These are phyloP conservation scores for Rhagonycha fulva DNA, from an alignment of 2,888 invertebrate genomes.

Conservation along the genomic window DNA sequence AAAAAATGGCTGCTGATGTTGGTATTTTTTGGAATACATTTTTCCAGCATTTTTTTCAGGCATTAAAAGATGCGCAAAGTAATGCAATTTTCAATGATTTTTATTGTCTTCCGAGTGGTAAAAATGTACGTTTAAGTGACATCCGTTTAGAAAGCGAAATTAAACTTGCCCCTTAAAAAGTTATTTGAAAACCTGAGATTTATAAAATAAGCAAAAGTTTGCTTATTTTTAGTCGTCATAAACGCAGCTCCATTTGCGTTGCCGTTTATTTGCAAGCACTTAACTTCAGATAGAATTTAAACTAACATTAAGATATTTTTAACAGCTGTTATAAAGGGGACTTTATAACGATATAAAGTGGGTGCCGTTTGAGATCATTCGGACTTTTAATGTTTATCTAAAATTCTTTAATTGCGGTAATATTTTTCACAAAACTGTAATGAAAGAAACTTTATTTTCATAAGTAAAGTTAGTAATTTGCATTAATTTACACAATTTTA, in stretches of 20 bases:
- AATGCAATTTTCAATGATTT: constrained; percentile 3
- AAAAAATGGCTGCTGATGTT: not conserved
- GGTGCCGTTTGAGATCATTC: constrained; percentile 48
- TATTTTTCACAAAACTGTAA: not conserved
- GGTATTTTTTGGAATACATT: not conserved
- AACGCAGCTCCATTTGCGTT: constrained; percentile 39
- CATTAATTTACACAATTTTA: constrained; percentile 36
- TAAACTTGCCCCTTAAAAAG: constrained; percentile 10
- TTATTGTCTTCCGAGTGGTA: constrained; percentile 15
- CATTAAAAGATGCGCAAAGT: not conserved
- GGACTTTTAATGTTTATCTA: constrained; percentile 52
- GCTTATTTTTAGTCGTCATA: constrained; percentile 38
- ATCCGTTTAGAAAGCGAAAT: constrained; percentile 22
- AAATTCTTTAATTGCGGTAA: constrained; percentile 25
- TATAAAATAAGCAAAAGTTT: constrained; percentile 35
- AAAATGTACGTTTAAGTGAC: constrained; percentile 17
- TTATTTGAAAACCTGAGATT: constrained; percentile 19
- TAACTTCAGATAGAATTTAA: constrained; percentile 53
- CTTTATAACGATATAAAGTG: constrained; percentile 45
- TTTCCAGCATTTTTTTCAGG: not conserved
- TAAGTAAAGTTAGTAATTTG: not conserved
- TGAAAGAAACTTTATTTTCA: not conserved
- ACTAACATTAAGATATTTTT: constrained; percentile 54
- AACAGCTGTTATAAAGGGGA: constrained; percentile 50
- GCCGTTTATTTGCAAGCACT: constrained; percentile 51